Evolutionary conservation across 2,888 invertebrate genomes (phyloP), one percentile per base, ranked within the genome.

Genomic region (Escarpia spicata): DNA sequence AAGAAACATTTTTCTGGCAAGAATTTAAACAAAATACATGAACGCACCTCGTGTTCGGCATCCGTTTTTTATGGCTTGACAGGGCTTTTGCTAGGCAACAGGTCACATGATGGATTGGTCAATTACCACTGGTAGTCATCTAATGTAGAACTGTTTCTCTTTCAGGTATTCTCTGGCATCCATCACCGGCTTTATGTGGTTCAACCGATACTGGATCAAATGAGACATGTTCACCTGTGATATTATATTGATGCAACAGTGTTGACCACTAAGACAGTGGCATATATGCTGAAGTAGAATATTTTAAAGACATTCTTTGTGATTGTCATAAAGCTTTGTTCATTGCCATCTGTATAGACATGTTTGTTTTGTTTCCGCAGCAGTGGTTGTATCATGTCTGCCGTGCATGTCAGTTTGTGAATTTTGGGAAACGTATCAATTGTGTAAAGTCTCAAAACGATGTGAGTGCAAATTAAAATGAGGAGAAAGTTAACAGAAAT

Each of bases 151-250:
- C 37, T 37, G 44, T 91, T n/a, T 43, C 91, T 94, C 92, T 95
- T 95, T 12, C 95, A 97, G 97, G 97, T 97, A 96, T 96, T 97
- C 97, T 92, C 97, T 99, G 93, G 97, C 98, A 92, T 97, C 97
- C 19, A 97, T 97, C 90, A 98, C 98, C 6, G 97, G 97, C 43
- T 97, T 97, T 93, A 97, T 98, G 97, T 99, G 98, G 98, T 97
- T 97, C 95, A 97, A 97, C 93, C 97, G 97, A 94, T 97, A 94
- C 92, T 89, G 93, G 91, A 58, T 92, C 31, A n/a, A 19, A 44
- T 91, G 44, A 91, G 91, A 91, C 4, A 8, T 19, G 4, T 91
- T 26, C 44, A 91, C 15, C 43, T 91, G 44, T 91, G 19, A 91
- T 91, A 91, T 31, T 26, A 31, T 91, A 31, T 91, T 91, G 6